Evolutionary conservation across 2,797 vertebrate species (phyloP).

Genomic region (Lithobates sylvaticus): DNA sequence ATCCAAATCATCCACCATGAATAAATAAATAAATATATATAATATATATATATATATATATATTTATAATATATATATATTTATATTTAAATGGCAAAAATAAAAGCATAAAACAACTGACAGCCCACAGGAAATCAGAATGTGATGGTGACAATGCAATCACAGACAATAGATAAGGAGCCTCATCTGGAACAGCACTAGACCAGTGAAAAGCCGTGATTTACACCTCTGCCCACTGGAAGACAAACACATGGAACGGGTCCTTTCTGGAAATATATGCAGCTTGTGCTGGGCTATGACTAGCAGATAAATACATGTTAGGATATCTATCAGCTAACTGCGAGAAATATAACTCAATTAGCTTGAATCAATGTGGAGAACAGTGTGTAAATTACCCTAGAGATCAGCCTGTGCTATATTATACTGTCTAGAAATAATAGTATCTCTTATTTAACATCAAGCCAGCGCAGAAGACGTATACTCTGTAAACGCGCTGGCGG

Average conservation of each 20-base stretch:
- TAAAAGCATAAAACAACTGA: background rate
- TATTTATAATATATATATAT: no score
- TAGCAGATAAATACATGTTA: constrained; percentile 36
- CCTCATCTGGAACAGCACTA: background rate
- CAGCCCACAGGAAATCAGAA: background rate
- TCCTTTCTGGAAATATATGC: constrained; percentile 25
- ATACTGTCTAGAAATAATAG: constrained; percentile 40
- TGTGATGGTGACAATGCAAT: background rate
- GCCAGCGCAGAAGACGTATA: constrained; percentile 35
- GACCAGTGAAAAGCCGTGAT: constrained; percentile 25
- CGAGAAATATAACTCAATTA: constrained; percentile 61
- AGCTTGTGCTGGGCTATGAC: constrained; percentile 26
- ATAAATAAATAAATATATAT: no score
- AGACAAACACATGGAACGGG: constrained; percentile 12
- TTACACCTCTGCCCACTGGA: constrained; percentile 18
- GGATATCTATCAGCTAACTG: constrained; percentile 46
- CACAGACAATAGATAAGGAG: background rate
- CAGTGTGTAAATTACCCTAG: constrained; percentile 53
- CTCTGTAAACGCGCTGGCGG: background rate
- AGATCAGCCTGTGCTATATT: constrained; percentile 36
- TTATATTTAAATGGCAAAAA: no score
- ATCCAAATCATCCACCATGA: no score
- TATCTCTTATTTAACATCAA: constrained; percentile 56
- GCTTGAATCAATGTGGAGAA: constrained; percentile 51
- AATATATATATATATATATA: no score